Evolutionary conservation across 2,113 vertebrate genomes (phyloP).

Genomic region (Arothron firmamentum): DNA sequence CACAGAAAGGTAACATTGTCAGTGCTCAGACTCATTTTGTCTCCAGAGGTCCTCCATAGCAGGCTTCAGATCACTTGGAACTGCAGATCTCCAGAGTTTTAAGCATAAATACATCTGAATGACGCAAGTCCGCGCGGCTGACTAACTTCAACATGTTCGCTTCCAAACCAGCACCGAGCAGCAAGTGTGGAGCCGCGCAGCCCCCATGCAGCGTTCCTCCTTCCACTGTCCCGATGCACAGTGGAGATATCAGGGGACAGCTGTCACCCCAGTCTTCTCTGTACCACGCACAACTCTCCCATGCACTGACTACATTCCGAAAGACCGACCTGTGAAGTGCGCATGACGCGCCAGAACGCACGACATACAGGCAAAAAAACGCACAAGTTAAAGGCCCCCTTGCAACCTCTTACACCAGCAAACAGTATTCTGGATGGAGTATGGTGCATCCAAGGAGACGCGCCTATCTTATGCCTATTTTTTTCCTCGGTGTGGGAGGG

Average conservation of each 20-base stretch:
- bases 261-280: constrained; percentile 51
- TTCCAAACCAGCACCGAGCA: constrained; percentile 13
- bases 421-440: not conserved
- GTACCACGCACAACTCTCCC: constrained; percentile 41
- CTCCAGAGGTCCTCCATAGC: constrained; percentile 71
- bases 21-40: constrained; percentile 76
- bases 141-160: not conserved
- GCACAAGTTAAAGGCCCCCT: not conserved
- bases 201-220: constrained; percentile 25
- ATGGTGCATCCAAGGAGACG: not conserved
- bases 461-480: constrained; percentile 12
- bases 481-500: constrained; percentile 27
- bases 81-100: constrained; percentile 33
- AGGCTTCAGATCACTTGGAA: constrained; percentile 50
- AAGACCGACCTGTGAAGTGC: constrained; percentile 16
- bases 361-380: not conserved
- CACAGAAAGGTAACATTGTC: constrained; percentile 70
- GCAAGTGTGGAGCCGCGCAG: constrained; percentile 10
- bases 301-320: constrained; percentile 38
- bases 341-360: constrained; percentile 28
- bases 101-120: constrained; percentile 7
- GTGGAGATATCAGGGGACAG: constrained; percentile 50
- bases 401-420: constrained; percentile 9
- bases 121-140: constrained; percentile 10
- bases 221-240: constrained; percentile 45